Base-by-base conservation (phyloP, 1,140 invertebrate species). In the Drosophila sp. region DNA sequence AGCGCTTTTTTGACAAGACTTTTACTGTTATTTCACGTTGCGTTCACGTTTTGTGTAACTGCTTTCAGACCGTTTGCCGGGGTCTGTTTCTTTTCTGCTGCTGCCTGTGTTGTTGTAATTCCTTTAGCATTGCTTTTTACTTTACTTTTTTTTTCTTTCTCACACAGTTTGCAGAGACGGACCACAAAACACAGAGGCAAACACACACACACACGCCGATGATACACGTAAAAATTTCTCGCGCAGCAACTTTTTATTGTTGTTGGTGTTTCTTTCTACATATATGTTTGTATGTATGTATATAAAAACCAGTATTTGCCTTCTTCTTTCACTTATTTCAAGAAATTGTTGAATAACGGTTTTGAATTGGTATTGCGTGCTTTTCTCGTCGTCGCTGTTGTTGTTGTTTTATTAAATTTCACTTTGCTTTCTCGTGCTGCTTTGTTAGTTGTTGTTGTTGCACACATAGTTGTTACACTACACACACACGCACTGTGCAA, bases 321-420 rank as follows among this genome's bases (percentile, higher is more conserved):
- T 86, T 80, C 79, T 82, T 82, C 83, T 87, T 87, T 87, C 83
- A 89, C 82, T 86, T 87, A 86, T 87, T 82, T 78, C 76, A 87
- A 81, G 78, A 87, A 86, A 87, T 76, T 86, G 82, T 86, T 86
- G 75, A 86, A 87, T 82, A 86, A 86, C 82, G 82, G 82, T 87
- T 87, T 89, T 38, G 32, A 67, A 67, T 66, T 53, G 36, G 53
- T 72, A 66, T 72, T 64, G 67, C 61, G 58, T 58, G 72, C 74
- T 70, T 71, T 72, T 75, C 43, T 69, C 45, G 38, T 64, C 67
- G 50, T 69, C 45, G 38, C 59, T 71, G 50, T 63, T 73, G 66
- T 64, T 79, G 66, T 62, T 69, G 62, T 76, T 80, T 71, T 66
- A 66, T 73, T 82, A 78, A 89, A 89, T 89, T 89, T 89, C 83